Percentiles rank a stretch among this genome's conserved stretches.
Conservation (phyloP, 2,888 invertebrate species). For the Pasiphila rectangulata region DNA sequence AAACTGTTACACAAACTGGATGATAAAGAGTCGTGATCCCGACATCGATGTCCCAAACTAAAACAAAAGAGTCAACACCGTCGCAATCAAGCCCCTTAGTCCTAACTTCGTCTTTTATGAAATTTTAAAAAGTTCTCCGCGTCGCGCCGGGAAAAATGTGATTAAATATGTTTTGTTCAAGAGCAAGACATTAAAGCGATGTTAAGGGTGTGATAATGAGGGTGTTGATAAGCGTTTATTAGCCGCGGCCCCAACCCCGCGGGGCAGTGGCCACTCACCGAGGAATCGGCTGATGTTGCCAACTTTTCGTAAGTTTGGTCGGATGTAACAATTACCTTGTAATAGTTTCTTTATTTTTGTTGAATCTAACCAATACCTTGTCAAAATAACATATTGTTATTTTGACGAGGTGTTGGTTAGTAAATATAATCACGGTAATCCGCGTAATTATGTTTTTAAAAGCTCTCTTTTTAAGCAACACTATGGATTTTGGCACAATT, state of each 20-base stretch:
- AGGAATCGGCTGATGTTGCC: conserved; percentile 9
- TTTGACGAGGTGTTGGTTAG: too few species aligned
- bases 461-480: too few species aligned
- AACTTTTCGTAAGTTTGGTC: conserved; percentile 1
- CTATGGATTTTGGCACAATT: too few species aligned
- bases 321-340: too few species aligned
- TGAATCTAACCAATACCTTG: too few species aligned
- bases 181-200: conserved; percentile 81
- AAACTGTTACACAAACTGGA: too few species aligned
- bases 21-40: too few species aligned
- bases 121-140: conserved; percentile 72
- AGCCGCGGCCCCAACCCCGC: conserved; percentile 59
- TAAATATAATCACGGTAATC: too few species aligned
- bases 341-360: too few species aligned
- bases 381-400: too few species aligned
- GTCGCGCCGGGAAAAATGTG: conserved; percentile 70
- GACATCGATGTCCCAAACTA: too few species aligned
- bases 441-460: too few species aligned
- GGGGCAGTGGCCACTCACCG: conserved; percentile 12
- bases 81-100: conserved; percentile 30
- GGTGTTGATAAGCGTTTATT: conserved; percentile 81
- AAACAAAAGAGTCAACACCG: conserved; percentile 28
- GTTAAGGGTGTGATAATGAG: conserved; percentile 82
- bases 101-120: conserved; percentile 49
- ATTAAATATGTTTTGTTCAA: conserved; percentile 83